Evolutionary conservation across 2,888 invertebrate genomes (phyloP).

Genomic region (Cordilura impudica): DNA sequence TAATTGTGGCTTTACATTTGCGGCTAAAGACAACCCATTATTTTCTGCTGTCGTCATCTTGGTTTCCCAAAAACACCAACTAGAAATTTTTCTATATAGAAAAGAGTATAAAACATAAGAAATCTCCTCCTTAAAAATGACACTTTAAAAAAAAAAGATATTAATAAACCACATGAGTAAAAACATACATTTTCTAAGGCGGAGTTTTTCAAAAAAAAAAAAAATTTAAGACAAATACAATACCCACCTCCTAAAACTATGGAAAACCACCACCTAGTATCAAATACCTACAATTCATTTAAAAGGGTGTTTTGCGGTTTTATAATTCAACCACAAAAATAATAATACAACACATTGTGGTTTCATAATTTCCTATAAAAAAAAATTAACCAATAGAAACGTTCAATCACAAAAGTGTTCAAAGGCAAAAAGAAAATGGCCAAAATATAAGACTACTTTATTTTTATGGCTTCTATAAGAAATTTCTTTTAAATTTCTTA

Average conservation of each 20-base stretch:
- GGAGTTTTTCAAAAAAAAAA: slow-evolving; percentile 39
- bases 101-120: not conserved
- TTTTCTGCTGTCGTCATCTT: slow-evolving; percentile 36
- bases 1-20: slow-evolving; percentile 74
- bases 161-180: slow-evolving; percentile 58
- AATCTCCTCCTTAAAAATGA: slow-evolving; percentile 25
- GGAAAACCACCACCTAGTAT: slow-evolving; percentile 7
- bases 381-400: slow-evolving; percentile 18
- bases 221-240: slow-evolving; percentile 14
- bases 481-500: not conserved
- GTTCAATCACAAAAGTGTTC: not conserved
- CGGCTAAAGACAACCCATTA: slow-evolving; percentile 72
- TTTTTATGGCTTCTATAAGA: not conserved
- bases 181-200: slow-evolving; percentile 42
- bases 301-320: slow-evolving; percentile 66
- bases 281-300: slow-evolving; percentile 4
- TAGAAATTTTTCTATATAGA: slow-evolving; percentile 32
- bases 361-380: slow-evolving; percentile 67
- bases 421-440: slow-evolving; percentile 36
- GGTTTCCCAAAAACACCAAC: slow-evolving; percentile 53
- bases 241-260: slow-evolving; percentile 22
- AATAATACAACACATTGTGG: slow-evolving; percentile 72
- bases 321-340: slow-evolving; percentile 73
- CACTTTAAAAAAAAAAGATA: slow-evolving; percentile 2
- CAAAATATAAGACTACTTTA: not conserved